These are phyloP conservation scores for Amazona guildingii DNA, from an alignment of 2,113 vertebrate species.

Conservation along the genomic window DNA sequence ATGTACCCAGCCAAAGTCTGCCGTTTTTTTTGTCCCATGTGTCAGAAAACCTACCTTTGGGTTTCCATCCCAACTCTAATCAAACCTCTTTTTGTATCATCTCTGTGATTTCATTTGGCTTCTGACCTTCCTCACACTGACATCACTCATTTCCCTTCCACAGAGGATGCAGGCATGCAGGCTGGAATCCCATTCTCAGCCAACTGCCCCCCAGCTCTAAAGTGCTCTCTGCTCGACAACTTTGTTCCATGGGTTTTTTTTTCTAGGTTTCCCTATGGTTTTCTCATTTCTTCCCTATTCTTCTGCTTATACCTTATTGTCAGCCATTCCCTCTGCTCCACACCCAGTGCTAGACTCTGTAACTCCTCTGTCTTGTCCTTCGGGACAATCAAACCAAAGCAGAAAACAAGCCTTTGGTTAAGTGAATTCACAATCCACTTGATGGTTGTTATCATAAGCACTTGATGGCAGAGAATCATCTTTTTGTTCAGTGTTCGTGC, in stretches of 20 bases:
- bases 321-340: background rate
- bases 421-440: background rate
- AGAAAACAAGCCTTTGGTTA: background rate
- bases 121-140: constrained; percentile 4
- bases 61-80: background rate
- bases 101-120: constrained; percentile 9
- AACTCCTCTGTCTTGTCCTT: background rate
- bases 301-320: background rate
- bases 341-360: accelerated
- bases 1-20: background rate
- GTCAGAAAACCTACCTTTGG: background rate
- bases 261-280: background rate
- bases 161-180: background rate
- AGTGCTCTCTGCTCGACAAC: background rate
- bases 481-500: background rate
- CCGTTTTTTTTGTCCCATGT: background rate
- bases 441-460: background rate
- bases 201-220: background rate
- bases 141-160: background rate
- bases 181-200: background rate
- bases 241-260: background rate
- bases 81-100: background rate
- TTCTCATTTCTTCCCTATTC: background rate
- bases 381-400: background rate
- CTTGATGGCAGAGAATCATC: background rate